Conservation (phyloP, 2,113 vertebrate genomes). For the Malaclemys terrapin region DNA sequence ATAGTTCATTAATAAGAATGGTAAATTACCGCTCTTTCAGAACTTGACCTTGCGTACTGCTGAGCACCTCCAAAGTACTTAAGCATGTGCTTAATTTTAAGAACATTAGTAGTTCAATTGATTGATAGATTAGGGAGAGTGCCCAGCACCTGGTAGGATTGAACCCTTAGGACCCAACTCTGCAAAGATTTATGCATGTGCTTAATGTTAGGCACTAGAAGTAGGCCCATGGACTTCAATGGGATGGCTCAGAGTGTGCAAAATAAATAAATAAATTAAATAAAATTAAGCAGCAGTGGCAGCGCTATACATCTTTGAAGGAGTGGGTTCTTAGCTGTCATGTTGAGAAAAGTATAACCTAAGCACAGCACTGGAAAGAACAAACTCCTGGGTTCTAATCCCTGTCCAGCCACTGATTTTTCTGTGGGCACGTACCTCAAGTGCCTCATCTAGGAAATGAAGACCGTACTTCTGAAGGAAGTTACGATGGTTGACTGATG, state of each 20-base stretch:
- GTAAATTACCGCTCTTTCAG: background rate
- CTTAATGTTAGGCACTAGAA: background rate
- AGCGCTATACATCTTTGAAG: background rate
- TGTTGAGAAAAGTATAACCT: background rate
- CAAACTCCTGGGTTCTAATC: background rate
- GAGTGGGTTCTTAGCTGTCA: background rate
- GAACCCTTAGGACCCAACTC: background rate
- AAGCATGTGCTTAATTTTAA: background rate
- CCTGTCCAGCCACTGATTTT: constrained; percentile 1
- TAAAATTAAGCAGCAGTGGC: background rate
- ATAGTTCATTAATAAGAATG: background rate
- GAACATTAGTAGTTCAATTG: background rate
- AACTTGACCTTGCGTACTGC: background rate
- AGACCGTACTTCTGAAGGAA: background rate
- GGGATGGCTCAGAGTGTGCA: background rate
- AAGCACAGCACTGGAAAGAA: background rate
- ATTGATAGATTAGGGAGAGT: background rate
- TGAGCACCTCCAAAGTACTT: background rate
- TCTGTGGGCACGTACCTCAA: background rate
- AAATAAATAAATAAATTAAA: background rate
- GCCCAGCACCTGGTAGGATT: background rate
- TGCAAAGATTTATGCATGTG: background rate
- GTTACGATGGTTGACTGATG: background rate
- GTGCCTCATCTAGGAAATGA: background rate
- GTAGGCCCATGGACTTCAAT: background rate